Base-by-base conservation (phyloP, 2,797 vertebrate species). In the Cyprinodon diabolis region DNA sequence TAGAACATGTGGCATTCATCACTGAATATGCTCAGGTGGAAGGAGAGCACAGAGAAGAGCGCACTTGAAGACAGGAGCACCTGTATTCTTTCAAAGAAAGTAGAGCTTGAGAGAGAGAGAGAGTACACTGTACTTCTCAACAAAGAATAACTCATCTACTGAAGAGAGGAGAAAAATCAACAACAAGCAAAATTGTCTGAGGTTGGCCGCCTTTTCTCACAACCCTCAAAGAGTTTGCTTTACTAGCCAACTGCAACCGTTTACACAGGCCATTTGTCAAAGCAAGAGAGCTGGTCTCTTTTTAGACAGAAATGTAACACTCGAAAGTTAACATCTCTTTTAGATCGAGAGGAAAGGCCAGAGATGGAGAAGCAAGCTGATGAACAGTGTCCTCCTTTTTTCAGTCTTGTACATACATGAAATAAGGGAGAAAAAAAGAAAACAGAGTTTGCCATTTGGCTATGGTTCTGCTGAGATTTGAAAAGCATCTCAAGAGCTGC, bases 331-430 rank as follows among this genome's bases (percentile, higher is more conserved):
- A 87, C 88, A 88, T 93, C 90, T 91, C 87, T 90, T 79, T 91
- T 84, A 68, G 70, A 82, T 82, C 81, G 85, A 82, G 77, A 86
- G 74, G 85, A 89, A 40, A 89, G 89, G 81, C 68, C 75, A 23
- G 58, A 66, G 74, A 90, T 62, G 78, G 75, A 72, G 86, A 79
- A 54, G 78, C 83, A 82, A 66, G 56, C 78, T 57, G 71, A 76
- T 62, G 81, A 90, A 90, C 84, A 90, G 72, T 78, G 84, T 86
- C 86, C 87, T 87, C 82, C 82, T 91, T 86, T 94, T 93, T 90
- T 89, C 86, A 84, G 87, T 88, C 75, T 92, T 95, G 93, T 92
- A 84, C 93, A 94, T 94, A 49, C 91, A 72, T 91, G 91, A 92
- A 76, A 72, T 54, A 92, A 76, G 92, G 91, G 92, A 76, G 74